These are phyloP conservation scores for Todus mexicanus DNA, from an alignment of 2,797 vertebrate species.

Conservation along the genomic window DNA sequence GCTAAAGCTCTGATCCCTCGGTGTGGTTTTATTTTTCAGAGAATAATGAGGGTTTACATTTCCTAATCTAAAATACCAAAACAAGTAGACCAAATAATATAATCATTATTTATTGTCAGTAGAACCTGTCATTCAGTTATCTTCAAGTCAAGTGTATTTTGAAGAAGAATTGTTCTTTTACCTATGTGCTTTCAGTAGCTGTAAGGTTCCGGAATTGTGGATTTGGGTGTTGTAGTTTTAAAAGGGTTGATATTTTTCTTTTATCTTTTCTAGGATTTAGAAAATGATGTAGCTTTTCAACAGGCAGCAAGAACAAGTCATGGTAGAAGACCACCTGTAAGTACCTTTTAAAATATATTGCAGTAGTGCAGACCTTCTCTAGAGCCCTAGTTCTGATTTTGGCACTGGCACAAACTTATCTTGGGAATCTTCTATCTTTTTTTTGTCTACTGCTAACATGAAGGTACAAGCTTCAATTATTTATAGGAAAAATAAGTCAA, in stretches of 20 bases:
- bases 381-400: not conserved
- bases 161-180: not conserved
- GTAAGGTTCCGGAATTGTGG: not conserved
- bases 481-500: not conserved
- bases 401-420: not conserved
- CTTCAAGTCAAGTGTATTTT: not conserved
- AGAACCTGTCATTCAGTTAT: not conserved
- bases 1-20: not conserved
- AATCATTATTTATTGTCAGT: not conserved
- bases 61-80: not conserved
- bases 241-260: not conserved
- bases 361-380: not conserved
- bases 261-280: conserved; percentile 83
- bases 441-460: not conserved
- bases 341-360: conserved; percentile 39
- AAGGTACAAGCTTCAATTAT: not conserved
- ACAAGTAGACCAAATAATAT: not conserved
- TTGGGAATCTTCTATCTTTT: not conserved
- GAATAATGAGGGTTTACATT: not conserved
- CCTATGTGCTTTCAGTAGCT: not conserved
- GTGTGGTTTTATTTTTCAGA: not conserved
- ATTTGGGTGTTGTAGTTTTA: not conserved
- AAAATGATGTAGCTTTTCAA: conserved; percentile 92
- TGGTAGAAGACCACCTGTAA: conserved; percentile 92
- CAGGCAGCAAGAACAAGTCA: conserved; percentile 92